Evolutionary conservation across 2,113 vertebrate species (phyloP), one percentile per base, ranked within the genome.

Genomic region (Cairina moschata): DNA sequence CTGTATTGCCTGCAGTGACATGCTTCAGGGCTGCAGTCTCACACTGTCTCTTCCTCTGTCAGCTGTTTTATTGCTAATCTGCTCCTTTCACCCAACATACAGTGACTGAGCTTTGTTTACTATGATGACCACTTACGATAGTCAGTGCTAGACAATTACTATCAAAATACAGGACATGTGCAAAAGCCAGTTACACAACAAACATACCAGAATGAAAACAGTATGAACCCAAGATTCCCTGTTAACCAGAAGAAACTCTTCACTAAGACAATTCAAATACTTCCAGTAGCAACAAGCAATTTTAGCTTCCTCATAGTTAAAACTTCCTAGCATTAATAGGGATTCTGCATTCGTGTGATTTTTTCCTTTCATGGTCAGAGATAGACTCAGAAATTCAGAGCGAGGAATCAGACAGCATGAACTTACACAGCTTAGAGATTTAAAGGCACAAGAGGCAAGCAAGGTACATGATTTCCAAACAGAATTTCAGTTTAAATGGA

Each of bases 21-120:
- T 15, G 71, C 90, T 92, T 89, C 80, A 73, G 86, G 77, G 95
- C 93, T 94, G 83, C 92, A 93, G 95, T 94, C 95, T 97, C 95
- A 92, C 95, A 94, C 93, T 83, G 88, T 90, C 95, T 97, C 90
- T 94, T 95, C 83, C 42, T 71, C 91, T 86, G 85, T 95, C 93
- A 96, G 95, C 95, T 95, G 86, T 50, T 74, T 42, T 7, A 6
- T 67, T 86, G 95, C 66, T 90, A 55, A 90, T 90, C 86, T 95
- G 88, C 84, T 96, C 86, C 73, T 85, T 92, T 89, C 59, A 87
- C 71, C 93, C 88, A 54, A 2, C n/a, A 44, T 10, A 11, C 83
- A 62, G 74, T 17, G 58, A 11, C 62, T 82, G 95, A 90, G 18
- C 95, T 94, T 96, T 96, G 92, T 94, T 96, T 96, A 91, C 91